Conservation (phyloP, 2,888 invertebrate species). For the Hedya salicella region DNA sequence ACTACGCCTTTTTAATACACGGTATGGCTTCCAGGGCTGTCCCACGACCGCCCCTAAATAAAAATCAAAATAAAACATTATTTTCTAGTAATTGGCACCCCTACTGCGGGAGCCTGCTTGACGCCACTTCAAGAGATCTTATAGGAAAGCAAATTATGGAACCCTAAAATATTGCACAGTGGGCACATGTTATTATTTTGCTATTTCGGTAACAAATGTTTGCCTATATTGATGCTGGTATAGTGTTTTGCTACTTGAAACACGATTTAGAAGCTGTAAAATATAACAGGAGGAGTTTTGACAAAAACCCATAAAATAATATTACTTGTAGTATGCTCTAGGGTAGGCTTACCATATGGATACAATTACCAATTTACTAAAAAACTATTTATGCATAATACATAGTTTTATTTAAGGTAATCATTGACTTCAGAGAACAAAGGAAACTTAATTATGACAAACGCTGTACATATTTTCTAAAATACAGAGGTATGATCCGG, state of each 20-base stretch:
- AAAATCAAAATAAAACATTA: constrained; percentile 82
- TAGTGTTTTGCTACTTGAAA: constrained; percentile 10
- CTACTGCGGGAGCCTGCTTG: constrained; percentile 75
- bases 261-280: background rate
- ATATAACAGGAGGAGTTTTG: background rate
- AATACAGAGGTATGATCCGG: too few species aligned
- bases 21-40: constrained; percentile 81
- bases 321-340: too few species aligned
- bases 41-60: constrained; percentile 84
- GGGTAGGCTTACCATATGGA: too few species aligned
- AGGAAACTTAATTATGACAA: too few species aligned
- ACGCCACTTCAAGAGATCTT: constrained; percentile 80
- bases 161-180: constrained; percentile 60
- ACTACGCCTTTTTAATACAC: constrained; percentile 76
- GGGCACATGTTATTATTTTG: constrained; percentile 73
- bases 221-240: background rate
- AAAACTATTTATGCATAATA: too few species aligned
- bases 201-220: constrained; percentile 58
- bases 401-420: too few species aligned
- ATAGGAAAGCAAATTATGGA: constrained; percentile 75
- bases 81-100: constrained; percentile 83
- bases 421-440: too few species aligned
- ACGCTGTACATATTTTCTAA: too few species aligned
- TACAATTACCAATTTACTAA: too few species aligned
- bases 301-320: too few species aligned